phyloP scores from a whole-genome alignment of 2,797 vertebrate species.

The Pseudomugil tenellus region DNA sequence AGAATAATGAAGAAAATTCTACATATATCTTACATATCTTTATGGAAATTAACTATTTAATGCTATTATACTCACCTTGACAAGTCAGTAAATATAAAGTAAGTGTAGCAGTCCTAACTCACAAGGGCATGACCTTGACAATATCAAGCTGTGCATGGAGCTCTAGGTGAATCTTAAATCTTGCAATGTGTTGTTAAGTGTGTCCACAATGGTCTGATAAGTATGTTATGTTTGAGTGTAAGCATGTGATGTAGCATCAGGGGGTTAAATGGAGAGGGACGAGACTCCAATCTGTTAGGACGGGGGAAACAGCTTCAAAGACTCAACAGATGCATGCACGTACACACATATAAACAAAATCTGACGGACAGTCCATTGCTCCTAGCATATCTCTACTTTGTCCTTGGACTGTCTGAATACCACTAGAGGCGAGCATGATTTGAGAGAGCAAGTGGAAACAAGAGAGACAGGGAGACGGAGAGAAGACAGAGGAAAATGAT shows the following conservation, averaged over 20 bases:
- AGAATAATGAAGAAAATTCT: slow-evolving; percentile 43
- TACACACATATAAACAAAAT: slow-evolving; percentile 49
- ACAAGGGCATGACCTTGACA: slow-evolving; percentile 63
- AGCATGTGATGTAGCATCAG: slow-evolving; percentile 60
- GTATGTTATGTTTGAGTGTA: slow-evolving; percentile 53
- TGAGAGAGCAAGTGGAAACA: slow-evolving; percentile 77
- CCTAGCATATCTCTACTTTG: slow-evolving; percentile 80
- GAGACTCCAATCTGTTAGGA: slow-evolving; percentile 76
- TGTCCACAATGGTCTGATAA: slow-evolving; percentile 45
- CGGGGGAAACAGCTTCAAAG: slow-evolving; percentile 73
- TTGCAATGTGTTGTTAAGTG: slow-evolving; percentile 46
- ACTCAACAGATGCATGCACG: slow-evolving; percentile 58
- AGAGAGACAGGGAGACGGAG: slow-evolving; percentile 64
- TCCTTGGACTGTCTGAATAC: slow-evolving; percentile 84
- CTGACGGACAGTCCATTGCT: slow-evolving; percentile 80
- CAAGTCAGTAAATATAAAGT: slow-evolving; percentile 66
- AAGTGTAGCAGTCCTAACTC: slow-evolving; percentile 58
- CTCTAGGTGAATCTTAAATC: slow-evolving; percentile 57
- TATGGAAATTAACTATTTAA: slow-evolving; percentile 65
- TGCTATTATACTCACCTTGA: slow-evolving; percentile 69
- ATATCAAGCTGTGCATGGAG: slow-evolving; percentile 36
- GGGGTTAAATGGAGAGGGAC: slow-evolving; percentile 69
- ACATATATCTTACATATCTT: slow-evolving; percentile 46
- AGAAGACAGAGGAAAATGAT: slow-evolving; percentile 72
- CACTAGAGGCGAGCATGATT: slow-evolving; percentile 80